Evolutionary conservation across 2,797 vertebrate genomes (phyloP).

Genomic region (Liasis olivaceus): DNA sequence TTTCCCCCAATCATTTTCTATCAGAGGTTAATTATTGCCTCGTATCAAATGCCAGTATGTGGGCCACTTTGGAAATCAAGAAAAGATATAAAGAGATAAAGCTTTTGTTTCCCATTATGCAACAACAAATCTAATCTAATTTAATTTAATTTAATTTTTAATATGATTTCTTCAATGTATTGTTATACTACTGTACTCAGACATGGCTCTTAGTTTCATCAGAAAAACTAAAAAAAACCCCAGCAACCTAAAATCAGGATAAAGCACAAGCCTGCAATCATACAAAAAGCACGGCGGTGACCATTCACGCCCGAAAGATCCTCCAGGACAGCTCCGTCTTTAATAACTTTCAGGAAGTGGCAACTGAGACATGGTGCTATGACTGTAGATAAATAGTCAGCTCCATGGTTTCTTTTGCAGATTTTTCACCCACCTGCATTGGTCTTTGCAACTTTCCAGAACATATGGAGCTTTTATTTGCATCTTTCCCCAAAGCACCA

Average conservation of each 20-base stretch:
- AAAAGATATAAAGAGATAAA: background rate
- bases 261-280: no score
- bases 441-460: background rate
- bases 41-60: background rate
- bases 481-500: background rate
- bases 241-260: no score
- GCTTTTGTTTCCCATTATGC: background rate
- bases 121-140: background rate
- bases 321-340: no score
- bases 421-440: background rate
- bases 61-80: background rate
- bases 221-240: no score
- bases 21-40: background rate
- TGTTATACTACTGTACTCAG: background rate
- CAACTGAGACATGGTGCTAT: background rate
- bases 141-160: background rate
- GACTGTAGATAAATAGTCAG: background rate
- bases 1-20: background rate
- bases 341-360: background rate
- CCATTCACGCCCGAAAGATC: no score
- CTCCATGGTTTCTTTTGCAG: background rate
- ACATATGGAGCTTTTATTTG: background rate
- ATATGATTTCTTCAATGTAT: background rate
- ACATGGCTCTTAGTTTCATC: background rate
- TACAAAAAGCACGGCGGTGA: no score